Evolutionary conservation across 1,140 invertebrate species (phyloP).

Genomic region (Protaetia brevitarsis): DNA sequence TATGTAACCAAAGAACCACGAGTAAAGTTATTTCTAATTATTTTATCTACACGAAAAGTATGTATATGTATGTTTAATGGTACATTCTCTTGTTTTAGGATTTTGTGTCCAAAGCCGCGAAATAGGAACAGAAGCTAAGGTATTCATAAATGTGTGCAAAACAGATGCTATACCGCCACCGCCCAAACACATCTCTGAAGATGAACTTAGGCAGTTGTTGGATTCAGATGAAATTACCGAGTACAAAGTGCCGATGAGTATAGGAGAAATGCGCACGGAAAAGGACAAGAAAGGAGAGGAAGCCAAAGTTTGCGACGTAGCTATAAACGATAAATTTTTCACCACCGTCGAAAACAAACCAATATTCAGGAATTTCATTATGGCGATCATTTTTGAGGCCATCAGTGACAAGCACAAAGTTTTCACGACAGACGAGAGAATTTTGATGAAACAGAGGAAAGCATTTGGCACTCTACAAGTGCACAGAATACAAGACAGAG

Average conservation of each 20-base stretch:
- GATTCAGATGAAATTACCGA: conserved; percentile 67
- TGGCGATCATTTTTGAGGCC: conserved; percentile 72
- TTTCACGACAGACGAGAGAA: conserved; percentile 59
- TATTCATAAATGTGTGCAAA: conserved; percentile 78
- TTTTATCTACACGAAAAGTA: no score
- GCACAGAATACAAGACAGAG: conserved; percentile 68
- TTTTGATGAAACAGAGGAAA: conserved; percentile 60
- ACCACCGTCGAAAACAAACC: conserved; percentile 64
- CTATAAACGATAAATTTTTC: conserved; percentile 71
- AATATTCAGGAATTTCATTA: conserved; percentile 71
- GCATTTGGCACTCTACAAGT: conserved; percentile 68
- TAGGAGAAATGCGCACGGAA: conserved; percentile 75
- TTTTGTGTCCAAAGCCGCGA: conserved; percentile 80
- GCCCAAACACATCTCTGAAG: conserved; percentile 76
- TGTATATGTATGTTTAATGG: no score
- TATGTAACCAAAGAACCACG: no score
- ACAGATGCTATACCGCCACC: conserved; percentile 70
- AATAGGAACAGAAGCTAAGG: conserved; percentile 63
- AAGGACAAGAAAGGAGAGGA: conserved; percentile 71
- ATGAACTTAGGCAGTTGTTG: conserved; percentile 67
- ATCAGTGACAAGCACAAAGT: conserved; percentile 71
- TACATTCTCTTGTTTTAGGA: conserved; percentile 58
- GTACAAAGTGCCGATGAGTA: conserved; percentile 83
- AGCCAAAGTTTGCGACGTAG: conserved; percentile 72
- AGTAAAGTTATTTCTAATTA: no score